Base-by-base conservation (phyloP, 2,888 invertebrate species). In the Villa cingulata region DNA sequence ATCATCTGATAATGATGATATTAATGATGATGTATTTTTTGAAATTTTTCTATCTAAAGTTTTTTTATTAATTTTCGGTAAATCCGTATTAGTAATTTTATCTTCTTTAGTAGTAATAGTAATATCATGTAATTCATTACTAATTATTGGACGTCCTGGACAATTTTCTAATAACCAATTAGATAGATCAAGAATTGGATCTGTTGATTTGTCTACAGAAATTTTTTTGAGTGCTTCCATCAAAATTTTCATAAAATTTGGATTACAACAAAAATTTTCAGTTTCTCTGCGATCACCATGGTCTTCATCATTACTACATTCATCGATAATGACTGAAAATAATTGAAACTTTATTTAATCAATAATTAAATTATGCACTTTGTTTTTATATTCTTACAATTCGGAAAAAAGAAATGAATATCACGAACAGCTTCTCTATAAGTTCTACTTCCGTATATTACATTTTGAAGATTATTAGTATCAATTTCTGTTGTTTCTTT, bases 401-500 rank as follows among this genome's bases (percentile, higher is more conserved):
- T 75, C 2, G 90, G 88, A 68, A 87, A 92, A 67, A 94, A 90
- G 66, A 86, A 92, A 62, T 82, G 78, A 57, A 91, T 87, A 68
- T 94, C 92, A 52, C 79, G 73, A 44, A 80, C 73, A 0, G 89
- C 83, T 41, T 77, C 77, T 0, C 72, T 66, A 16, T 72, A 66
- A 57, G 74, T 75, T 51, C 76, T 77, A 53, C 91, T 90, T 10
- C 86, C 89, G 63, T 94, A 90, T 1, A 91, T 65, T 0, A 76
- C 84, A 62, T 90, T 87, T 51, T 77, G 75, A 49, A 78, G 75
- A 56, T 81, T 76, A 14, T 76, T 75, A 43, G 70, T 69, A 49
- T 72, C 68, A 5, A 75, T 71, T 1, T 88, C 89, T 66, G 81
- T 89, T 54, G 76, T 74, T 3, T 83, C 82, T 58, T 87, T 71